Percentiles rank a stretch among this genome's conserved stretches.
phyloP scores from a whole-genome alignment of 2,113 vertebrate genomes.

The crab-eating macaque (Macaca fascicularis) region T2T-MFA8v1.1 NC_088378.1:15529001-15529500 shows the following conservation, averaged over 20 bases:
- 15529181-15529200: slow-evolving; percentile 40
- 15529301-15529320: background rate
- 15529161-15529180: slow-evolving; percentile 46
- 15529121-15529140: slow-evolving; percentile 22
- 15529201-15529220: slow-evolving; percentile 32
- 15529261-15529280: background rate
- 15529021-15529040: slow-evolving; percentile 27
- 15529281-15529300: background rate
- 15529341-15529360: slow-evolving; percentile 37
- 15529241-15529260: background rate
- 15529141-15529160: slow-evolving; percentile 26
- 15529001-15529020: background rate
- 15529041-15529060: slow-evolving; percentile 30
- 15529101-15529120: slow-evolving; percentile 33
- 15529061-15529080: slow-evolving; percentile 16
- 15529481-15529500: background rate
- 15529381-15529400: slow-evolving; percentile 39
- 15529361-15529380: slow-evolving; percentile 41
- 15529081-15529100: slow-evolving; percentile 37
- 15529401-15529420: slow-evolving; percentile 21
- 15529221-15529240: slow-evolving; percentile 37
- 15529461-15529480: slow-evolving; percentile 21
- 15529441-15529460: background rate
- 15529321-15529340: slow-evolving; percentile 31
- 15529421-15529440: slow-evolving; percentile 10